Conservation (phyloP, 2,113 vertebrate species). For the Microcebus ravelobensis region DNA sequence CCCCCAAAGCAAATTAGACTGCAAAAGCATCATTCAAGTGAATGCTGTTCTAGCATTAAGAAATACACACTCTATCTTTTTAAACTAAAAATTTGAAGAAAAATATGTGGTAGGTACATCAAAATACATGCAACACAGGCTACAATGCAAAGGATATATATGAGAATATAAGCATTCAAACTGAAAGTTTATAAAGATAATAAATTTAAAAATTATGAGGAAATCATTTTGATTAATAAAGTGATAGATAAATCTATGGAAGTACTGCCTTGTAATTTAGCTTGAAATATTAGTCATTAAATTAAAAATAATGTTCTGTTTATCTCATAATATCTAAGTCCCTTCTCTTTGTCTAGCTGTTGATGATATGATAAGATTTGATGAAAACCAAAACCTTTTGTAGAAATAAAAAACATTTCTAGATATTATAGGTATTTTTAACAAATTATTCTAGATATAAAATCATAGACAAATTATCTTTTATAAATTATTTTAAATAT, state of each 20-base stretch:
- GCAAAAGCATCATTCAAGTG: neutral
- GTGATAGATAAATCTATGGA: neutral
- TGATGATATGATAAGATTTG: neutral
- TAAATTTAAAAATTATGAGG: conserved; percentile 34
- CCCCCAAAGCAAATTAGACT: conserved; percentile 37
- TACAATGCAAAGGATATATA: neutral
- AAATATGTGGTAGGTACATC: neutral
- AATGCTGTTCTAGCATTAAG: neutral
- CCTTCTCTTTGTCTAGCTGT: neutral
- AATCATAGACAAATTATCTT: neutral
- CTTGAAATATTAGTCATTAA: conserved; percentile 14
- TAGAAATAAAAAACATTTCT: neutral
- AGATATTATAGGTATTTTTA: neutral
- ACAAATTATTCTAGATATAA: neutral
- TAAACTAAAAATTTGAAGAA: neutral
- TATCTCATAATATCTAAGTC: neutral
- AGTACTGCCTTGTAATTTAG: conserved; percentile 38
- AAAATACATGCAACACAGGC: neutral
- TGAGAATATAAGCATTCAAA: neutral
- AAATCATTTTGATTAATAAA: conserved; percentile 64
- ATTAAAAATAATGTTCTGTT: neutral
- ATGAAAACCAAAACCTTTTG: conserved; percentile 14
- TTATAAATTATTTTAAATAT: neutral
- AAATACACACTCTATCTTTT: neutral
- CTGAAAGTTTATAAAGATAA: neutral